Conservation (phyloP, 2,113 vertebrate species). For the Xenus cinereus region DNA sequence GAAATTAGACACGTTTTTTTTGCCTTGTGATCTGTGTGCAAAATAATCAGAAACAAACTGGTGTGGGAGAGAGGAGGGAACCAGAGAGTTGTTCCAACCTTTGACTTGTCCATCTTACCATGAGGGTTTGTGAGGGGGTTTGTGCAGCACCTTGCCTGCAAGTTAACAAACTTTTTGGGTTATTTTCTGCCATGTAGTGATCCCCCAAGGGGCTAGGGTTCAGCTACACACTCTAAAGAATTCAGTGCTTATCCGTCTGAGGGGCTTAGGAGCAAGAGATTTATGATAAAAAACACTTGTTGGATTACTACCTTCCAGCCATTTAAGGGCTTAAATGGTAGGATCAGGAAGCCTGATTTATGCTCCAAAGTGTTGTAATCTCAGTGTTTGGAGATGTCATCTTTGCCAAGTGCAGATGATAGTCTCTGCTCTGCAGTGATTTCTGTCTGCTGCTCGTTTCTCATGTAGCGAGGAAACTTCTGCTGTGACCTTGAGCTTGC, state of each 20-base stretch:
- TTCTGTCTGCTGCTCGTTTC: neutral
- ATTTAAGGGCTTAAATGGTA: neutral
- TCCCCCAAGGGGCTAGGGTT: neutral
- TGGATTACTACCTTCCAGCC: neutral
- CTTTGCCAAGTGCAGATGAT: neutral
- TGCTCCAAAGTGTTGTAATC: neutral
- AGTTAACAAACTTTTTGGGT: neutral
- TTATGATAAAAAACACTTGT: neutral
- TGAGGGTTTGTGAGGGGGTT: neutral
- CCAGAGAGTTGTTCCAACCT: neutral
- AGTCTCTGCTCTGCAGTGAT: neutral
- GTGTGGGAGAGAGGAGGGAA: neutral
- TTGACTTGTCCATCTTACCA: neutral
- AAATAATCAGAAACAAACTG: slow-evolving; percentile 38
- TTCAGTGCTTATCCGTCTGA: neutral
- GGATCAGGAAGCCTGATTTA: neutral
- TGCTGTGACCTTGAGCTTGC: neutral
- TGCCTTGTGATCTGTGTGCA: neutral
- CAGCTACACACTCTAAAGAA: neutral
- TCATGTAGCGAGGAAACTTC: neutral
- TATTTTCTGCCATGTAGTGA: neutral
- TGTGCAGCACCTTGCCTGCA: neutral
- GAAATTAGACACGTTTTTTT: neutral
- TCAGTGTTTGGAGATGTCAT: neutral
- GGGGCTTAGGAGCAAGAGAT: neutral